Evolutionary conservation across 1,140 invertebrate genomes (phyloP).

Genomic region (Mylabris phalerata): DNA sequence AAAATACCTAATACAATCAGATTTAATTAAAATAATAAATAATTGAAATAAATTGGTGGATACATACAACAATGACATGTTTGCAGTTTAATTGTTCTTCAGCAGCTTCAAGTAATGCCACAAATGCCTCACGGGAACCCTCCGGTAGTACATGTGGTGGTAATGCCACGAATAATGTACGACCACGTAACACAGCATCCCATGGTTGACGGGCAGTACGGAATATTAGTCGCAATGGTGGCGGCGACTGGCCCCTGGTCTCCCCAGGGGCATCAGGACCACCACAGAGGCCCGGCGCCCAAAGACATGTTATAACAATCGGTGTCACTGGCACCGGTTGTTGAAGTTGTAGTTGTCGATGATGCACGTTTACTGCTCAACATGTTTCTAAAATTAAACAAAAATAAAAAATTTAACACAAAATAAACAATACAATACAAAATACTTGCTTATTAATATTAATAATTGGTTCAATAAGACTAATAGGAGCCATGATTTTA

Average conservation of each 20-base stretch:
- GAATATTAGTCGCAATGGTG: conserved; percentile 40
- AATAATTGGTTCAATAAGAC: too few relatives aligned
- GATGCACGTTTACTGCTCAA: conserved; percentile 46
- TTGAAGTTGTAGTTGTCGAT: conserved; percentile 31
- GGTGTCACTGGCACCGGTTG: conserved; percentile 48
- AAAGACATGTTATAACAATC: conserved; percentile 79
- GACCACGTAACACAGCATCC: conserved; percentile 59
- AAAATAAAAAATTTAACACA: too few relatives aligned
- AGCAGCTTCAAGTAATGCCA: conserved; percentile 89
- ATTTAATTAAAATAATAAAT: background rate
- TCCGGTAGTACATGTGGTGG: conserved; percentile 75
- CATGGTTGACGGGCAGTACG: conserved; percentile 38
- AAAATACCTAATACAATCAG: conserved; percentile 32
- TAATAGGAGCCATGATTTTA: too few relatives aligned
- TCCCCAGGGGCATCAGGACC: conserved; percentile 84
- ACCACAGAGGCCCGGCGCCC: conserved; percentile 97
- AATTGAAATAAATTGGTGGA: background rate
- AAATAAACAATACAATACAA: too few relatives aligned
- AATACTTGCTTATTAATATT: too few relatives aligned
- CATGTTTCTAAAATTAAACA: conserved; percentile 12
- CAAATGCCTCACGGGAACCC: conserved; percentile 88
- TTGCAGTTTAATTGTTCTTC: conserved; percentile 84
- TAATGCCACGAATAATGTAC: conserved; percentile 77
- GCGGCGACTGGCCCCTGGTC: conserved; percentile 39
- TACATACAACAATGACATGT: conserved; percentile 60